phyloP scores from a whole-genome alignment of 1,140 invertebrate genomes.

The Chlorops oryzae region DNA sequence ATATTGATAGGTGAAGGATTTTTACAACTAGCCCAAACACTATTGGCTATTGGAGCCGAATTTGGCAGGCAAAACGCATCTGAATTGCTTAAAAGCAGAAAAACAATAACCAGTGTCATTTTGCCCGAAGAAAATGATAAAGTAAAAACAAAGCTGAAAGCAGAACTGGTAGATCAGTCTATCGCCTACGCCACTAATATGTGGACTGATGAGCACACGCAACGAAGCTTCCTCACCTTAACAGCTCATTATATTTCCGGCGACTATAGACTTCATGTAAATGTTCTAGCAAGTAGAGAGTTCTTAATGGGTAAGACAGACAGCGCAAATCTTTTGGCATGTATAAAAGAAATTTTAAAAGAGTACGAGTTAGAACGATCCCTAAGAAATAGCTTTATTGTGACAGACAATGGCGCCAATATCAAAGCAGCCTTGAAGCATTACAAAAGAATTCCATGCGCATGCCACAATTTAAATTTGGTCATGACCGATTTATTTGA shows the following conservation, averaged over 20 bases:
- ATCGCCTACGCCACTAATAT: too few relatives aligned
- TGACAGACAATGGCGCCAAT: slow-evolving; percentile 12
- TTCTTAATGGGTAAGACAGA: slow-evolving; percentile 7
- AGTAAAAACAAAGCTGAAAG: too few relatives aligned
- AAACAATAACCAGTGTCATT: too few relatives aligned
- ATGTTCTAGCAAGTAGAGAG: slow-evolving; percentile 4
- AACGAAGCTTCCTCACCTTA: too few relatives aligned
- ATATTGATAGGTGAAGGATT: slow-evolving; percentile 10
- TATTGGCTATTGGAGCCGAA: slow-evolving; percentile 5
- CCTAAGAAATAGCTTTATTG: slow-evolving; percentile 8
- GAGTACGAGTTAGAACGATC: slow-evolving; percentile 7
- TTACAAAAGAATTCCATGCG: too few relatives aligned
- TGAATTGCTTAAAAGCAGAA: slow-evolving; percentile 3
- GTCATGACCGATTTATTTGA: too few relatives aligned
- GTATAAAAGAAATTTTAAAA: slow-evolving; percentile 8
- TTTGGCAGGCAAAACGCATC: slow-evolving; percentile 5
- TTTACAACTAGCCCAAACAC: slow-evolving; percentile 6
- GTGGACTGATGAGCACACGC: too few relatives aligned
- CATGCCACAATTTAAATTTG: too few relatives aligned
- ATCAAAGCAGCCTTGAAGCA: too few relatives aligned
- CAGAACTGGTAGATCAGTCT: too few relatives aligned
- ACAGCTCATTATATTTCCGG: too few relatives aligned
- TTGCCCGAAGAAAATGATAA: too few relatives aligned
- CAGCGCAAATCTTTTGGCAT: slow-evolving; percentile 6
- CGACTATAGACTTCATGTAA: slow-evolving; percentile 10